Evolutionary conservation across 2,888 invertebrate genomes (phyloP), one percentile per base, ranked within the genome.

Genomic region (Drosophila phalerata): DNA sequence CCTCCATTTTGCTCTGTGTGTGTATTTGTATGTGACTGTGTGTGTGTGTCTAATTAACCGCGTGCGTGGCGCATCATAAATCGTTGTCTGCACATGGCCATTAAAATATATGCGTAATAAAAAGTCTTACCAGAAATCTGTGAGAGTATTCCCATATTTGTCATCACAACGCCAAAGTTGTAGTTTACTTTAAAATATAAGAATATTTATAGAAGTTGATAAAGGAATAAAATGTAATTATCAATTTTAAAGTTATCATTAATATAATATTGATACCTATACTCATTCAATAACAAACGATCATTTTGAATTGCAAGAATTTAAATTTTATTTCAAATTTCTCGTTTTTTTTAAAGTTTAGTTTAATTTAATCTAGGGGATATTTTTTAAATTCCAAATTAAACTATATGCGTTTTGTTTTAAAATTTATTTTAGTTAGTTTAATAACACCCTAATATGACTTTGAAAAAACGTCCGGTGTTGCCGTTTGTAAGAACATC

Each of bases 31-130:
- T 81, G 68, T 60, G 1, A 63, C 34, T 47, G 28, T 53, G 67
- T 69, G 72, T 68, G 73, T 85, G 77, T 85, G 83, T 85, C 83
- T 84, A 87, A 84, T 87, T 87, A 87, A 84, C 88, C 88, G 83
- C 85, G 85, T 85, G 88, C 85, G 85, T 87, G 88, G 85, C 88
- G 80, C 88, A 79, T 87, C 88, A 85, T 87, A 87, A 84, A 84
- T 84, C 88, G 85, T 85, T 75, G 65, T 71, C 75, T 77, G 79
- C 78, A 80, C 87, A 83, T 75, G 82, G 77, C 82, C 80, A 87
- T 83, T 85, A 83, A 83, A 87, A 87, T 83, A 79, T 87, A 66
- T 85, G 69, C 56, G 52, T 70, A 74, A 48, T 52, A 73, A 73
- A 65, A 69, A 48, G 51, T 53, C 56, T 48, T 52, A 28, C 55